Conservation (phyloP, 37 sponge, comb jelly and placozoan genomes). For the Cliona cf. orientalis region DNA sequence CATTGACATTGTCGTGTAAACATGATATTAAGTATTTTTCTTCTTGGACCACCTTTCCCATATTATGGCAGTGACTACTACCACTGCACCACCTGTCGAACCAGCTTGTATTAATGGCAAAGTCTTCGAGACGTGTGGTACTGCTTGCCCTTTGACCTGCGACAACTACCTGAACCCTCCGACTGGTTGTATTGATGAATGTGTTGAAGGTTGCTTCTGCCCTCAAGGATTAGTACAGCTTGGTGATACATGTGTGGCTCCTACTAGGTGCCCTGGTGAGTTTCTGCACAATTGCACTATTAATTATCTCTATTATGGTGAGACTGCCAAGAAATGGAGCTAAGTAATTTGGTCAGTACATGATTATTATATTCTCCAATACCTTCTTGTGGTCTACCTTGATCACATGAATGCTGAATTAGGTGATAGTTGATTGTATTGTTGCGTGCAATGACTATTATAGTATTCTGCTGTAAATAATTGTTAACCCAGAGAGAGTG, state of each 20-base stretch:
- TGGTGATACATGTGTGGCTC: background rate
- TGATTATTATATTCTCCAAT: background rate
- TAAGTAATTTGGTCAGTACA: background rate
- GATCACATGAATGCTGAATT: too few species aligned
- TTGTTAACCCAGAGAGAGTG: background rate
- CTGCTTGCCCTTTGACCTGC: slow-evolving; percentile 20
- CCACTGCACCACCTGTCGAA: background rate
- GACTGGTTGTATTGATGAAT: background rate
- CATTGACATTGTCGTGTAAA: too few species aligned
- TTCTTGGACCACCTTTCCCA: too few species aligned
- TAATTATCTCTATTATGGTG: background rate
- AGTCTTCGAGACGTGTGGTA: slow-evolving; percentile 10
- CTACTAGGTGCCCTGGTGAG: slow-evolving; percentile 6
- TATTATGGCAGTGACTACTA: too few species aligned
- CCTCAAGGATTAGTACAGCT: slow-evolving; percentile 7
- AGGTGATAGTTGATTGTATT: too few species aligned
- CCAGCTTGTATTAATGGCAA: background rate
- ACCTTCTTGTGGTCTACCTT: background rate
- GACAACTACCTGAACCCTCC: slow-evolving; percentile 21
- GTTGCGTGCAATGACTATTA: background rate
- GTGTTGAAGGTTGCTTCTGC: slow-evolving; percentile 18
- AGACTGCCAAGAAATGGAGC: background rate
- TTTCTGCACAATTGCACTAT: background rate
- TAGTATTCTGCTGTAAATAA: background rate
- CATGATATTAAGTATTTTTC: too few species aligned